Evolutionary conservation across 2,888 invertebrate genomes (phyloP).

Genomic region (Watsonalla cultraria): DNA sequence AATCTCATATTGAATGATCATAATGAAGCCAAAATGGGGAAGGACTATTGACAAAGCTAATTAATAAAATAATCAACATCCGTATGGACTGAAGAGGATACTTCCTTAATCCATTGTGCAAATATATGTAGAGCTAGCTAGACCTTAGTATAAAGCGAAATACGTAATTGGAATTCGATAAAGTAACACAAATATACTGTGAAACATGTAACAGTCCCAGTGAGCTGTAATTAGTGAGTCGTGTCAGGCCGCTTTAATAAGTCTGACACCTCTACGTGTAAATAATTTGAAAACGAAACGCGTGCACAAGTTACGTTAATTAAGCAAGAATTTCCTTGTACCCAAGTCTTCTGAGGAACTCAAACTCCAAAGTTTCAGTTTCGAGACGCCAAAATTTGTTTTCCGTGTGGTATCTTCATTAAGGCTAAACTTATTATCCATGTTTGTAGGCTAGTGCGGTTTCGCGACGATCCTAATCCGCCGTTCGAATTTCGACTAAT

Average conservation of each 20-base stretch:
- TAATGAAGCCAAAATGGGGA: too few relatives aligned
- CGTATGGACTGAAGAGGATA: too few relatives aligned
- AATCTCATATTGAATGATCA: too few relatives aligned
- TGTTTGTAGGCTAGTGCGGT: conserved; percentile 63
- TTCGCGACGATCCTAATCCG: conserved; percentile 51
- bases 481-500: conserved; percentile 68
- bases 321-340: conserved; percentile 66
- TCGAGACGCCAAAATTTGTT: conserved; percentile 56
- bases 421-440: conserved; percentile 64
- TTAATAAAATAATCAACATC: too few relatives aligned
- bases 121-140: too few relatives aligned
- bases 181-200: not conserved
- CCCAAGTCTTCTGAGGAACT: conserved; percentile 60
- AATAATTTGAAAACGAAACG: conserved; percentile 38
- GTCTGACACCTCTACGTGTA: conserved; percentile 33
- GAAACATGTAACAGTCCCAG: not conserved
- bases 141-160: too few relatives aligned
- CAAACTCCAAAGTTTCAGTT: conserved; percentile 34
- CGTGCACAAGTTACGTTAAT: conserved; percentile 56
- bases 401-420: conserved; percentile 62
- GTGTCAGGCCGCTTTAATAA: conserved; percentile 24
- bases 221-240: conserved; percentile 11
- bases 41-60: too few relatives aligned
- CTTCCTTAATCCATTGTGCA: too few relatives aligned
- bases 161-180: not conserved